Evolutionary conservation across 2,797 vertebrate species (phyloP), one percentile per base, ranked within the genome.

Genomic region (Melanotaenia boesemani): DNA sequence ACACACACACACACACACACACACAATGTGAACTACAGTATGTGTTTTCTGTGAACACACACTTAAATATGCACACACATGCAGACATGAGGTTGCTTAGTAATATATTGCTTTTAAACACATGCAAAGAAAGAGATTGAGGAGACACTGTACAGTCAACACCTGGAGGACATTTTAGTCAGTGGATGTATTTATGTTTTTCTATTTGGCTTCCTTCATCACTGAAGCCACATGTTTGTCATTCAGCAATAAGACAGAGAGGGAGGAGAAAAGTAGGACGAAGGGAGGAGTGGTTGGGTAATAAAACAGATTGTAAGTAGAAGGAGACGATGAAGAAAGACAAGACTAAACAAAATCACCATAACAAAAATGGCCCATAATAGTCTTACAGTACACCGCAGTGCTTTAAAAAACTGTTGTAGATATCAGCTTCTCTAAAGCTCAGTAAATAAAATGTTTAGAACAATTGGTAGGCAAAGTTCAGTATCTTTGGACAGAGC

Each of bases 161-260:
- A 73, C 74, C 84, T 80, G 73, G 70, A 76, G 87, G 80, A 50
- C 65, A 80, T 75, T 79, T 79, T 64, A 78, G 70, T 79, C 79
- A 62, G 37, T 69, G 46, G 60, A n/a, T 54, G 28, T 86, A 64
- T 80, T 83, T 74, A 70, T 26, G 58, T 41, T 41, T 69, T 66
- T 58, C 37, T 39, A 37, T 48, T 48, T 37, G 28, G 58, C 41
- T 50, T 77, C 73, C 41, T 67, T 77, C 59, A 63, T 76, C 71
- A 70, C 56, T 60, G 61, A 28, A 50, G 70, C 67, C 83, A 81
- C 73, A 84, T 79, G 74, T 89, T 87, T 86, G 82, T 82, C 73
- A 79, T 74, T 72, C 72, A 77, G 70, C 5, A 46, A 0, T 30
- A 44, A 39, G 39, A 57, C 72, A 76, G 55, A 67, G 39, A 62